These are phyloP conservation scores for Octopus sinensis DNA, from an alignment of 1,140 invertebrate species.

Conservation along the genomic window DNA sequence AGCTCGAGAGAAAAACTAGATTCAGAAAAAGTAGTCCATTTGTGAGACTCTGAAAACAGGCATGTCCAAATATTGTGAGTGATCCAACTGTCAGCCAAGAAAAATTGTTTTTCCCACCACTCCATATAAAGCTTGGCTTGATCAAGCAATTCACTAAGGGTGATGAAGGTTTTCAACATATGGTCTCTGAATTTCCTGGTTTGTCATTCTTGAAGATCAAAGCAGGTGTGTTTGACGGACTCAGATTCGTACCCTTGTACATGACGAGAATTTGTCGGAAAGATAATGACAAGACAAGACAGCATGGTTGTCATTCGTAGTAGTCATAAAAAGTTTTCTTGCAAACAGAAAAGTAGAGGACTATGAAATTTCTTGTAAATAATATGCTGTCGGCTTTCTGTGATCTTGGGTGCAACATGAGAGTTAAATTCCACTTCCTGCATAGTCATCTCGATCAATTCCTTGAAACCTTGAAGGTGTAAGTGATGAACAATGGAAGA, in stretches of 20 bases:
- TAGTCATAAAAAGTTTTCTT: slow-evolving; percentile 5
- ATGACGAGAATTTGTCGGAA: slow-evolving; percentile 7
- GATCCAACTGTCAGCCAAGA: slow-evolving; percentile 7
- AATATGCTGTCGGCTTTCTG: slow-evolving; percentile 3
- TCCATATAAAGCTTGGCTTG: slow-evolving; percentile 1
- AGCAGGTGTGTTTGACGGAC: slow-evolving; percentile 4
- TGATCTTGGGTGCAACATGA: slow-evolving; percentile 1
- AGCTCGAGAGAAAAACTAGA: slow-evolving; percentile 4
- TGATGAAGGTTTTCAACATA: slow-evolving; percentile 4
- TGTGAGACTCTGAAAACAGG: slow-evolving; percentile 7
- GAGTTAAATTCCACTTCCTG: not conserved
- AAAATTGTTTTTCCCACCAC: not conserved
- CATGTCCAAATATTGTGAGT: slow-evolving; percentile 4
- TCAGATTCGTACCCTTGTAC: slow-evolving; percentile 7
- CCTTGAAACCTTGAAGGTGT: slow-evolving; percentile 3
- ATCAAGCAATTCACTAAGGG: slow-evolving; percentile 1
- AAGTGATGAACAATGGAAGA: not conserved
- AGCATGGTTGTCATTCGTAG: slow-evolving; percentile 4
- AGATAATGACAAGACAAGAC: not conserved
- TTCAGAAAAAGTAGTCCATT: slow-evolving; percentile 7
- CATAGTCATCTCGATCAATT: slow-evolving; percentile 4
- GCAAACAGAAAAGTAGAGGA: not conserved
- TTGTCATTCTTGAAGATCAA: not conserved
- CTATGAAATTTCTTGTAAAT: slow-evolving; percentile 1
- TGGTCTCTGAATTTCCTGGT: not conserved